A percentile compares a stretch with the other conserved stretches of the same genome.
These are phyloP conservation scores for Manis javanica DNA, from an alignment of 2,797 vertebrate species.

Conservation along the genomic window DNA sequence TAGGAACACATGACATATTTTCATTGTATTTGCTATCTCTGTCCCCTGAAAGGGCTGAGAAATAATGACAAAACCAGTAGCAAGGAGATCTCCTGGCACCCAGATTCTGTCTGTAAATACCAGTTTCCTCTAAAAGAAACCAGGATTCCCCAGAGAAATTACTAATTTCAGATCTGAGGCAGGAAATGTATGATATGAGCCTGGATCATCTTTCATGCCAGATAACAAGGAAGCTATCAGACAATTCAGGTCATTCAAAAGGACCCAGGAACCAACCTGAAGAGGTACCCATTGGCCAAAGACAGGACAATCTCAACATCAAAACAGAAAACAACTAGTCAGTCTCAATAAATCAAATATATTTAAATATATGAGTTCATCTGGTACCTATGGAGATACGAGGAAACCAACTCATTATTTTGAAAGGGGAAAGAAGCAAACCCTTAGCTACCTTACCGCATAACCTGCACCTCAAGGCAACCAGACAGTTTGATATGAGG, in stretches of 20 bases:
- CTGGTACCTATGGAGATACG: neutral
- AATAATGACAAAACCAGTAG: neutral
- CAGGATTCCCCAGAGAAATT: neutral
- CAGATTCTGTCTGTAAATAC: neutral
- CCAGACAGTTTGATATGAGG: neutral
- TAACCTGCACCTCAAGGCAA: neutral
- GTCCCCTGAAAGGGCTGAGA: neutral
- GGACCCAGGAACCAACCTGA: neutral
- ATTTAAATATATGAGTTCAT: neutral
- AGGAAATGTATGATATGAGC: neutral
- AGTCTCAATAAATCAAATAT: neutral
- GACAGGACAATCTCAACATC: neutral
- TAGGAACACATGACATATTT: neutral
- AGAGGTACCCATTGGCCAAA: neutral
- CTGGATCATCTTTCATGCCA: neutral
- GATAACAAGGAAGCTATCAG: neutral
- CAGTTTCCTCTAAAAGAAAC: neutral
- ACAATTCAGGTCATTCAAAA: neutral
- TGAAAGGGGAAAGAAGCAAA: neutral
- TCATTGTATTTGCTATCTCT: neutral
- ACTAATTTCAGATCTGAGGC: neutral
- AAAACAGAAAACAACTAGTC: neutral
- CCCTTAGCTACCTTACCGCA: neutral
- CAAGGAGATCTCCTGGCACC: neutral
- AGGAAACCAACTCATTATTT: neutral